Evolutionary conservation across 2,888 invertebrate genomes (phyloP).

Genomic region (Andrena camellia): DNA sequence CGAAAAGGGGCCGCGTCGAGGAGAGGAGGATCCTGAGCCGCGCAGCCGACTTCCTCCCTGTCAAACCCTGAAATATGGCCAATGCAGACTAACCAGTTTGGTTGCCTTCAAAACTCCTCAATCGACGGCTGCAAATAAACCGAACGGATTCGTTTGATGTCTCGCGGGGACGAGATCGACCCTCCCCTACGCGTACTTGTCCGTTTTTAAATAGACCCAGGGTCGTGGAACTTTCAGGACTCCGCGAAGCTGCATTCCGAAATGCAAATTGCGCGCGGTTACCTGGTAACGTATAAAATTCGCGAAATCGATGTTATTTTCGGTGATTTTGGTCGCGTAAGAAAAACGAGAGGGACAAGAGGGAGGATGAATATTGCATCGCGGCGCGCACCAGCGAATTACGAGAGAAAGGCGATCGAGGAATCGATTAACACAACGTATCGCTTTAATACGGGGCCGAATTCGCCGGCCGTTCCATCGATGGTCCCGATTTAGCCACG

Average conservation of each 20-base stretch:
- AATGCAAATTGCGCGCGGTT: neutral
- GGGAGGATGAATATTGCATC: neutral
- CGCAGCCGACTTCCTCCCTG: conserved; percentile 62
- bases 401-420: conserved; percentile 30
- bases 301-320: neutral
- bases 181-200: neutral
- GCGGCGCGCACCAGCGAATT: conserved; percentile 9
- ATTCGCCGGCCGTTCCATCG: conserved; percentile 19
- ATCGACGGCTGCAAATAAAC: conserved; percentile 37
- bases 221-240: neutral
- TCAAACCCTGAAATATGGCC: conserved; percentile 58
- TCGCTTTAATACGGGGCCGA: conserved; percentile 34
- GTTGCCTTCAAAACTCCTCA: conserved; percentile 42
- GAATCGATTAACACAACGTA: conserved; percentile 10
- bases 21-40: conserved; percentile 17
- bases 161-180: conserved; percentile 11
- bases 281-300: neutral
- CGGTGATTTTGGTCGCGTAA: neutral
- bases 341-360: too few relatives aligned
- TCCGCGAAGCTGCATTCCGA: too few relatives aligned
- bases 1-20: conserved; percentile 18
- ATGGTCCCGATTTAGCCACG: conserved; percentile 67
- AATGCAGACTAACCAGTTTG: conserved; percentile 19
- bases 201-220: neutral
- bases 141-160: conserved; percentile 23